Percentiles rank a stretch among this genome's conserved stretches.
Evolutionary conservation across 2,888 invertebrate species (phyloP).

Genomic region (Scaptomyza polygonia): DNA sequence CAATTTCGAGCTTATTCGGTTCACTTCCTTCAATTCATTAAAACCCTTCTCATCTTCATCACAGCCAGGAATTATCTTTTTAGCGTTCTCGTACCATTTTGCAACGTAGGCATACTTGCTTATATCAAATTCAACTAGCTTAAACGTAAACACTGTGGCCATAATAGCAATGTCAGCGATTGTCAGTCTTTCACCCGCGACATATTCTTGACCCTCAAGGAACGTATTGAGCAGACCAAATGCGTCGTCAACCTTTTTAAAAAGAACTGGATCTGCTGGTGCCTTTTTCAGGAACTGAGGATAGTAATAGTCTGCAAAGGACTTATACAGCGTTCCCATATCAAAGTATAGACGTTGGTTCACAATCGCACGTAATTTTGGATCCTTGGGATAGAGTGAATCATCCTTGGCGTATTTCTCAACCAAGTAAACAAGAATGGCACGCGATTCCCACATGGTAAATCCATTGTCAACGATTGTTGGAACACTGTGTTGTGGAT

Average conservation of each 20-base stretch:
- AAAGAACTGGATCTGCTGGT: slow-evolving; percentile 88
- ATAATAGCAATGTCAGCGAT: slow-evolving; percentile 90
- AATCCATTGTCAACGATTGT: too few species aligned
- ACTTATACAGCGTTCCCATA: slow-evolving; percentile 89
- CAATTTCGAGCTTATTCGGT: not conserved
- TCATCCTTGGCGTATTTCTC: slow-evolving; percentile 91
- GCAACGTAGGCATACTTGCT: slow-evolving; percentile 88
- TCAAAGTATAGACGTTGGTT: slow-evolving; percentile 92
- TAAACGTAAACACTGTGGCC: slow-evolving; percentile 88
- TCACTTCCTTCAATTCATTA: slow-evolving; percentile 85
- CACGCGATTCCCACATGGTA: too few species aligned
- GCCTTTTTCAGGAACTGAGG: slow-evolving; percentile 87
- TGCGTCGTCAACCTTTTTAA: slow-evolving; percentile 88
- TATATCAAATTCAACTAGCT: slow-evolving; percentile 88
- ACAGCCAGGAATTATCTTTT: too few species aligned
- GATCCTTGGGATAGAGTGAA: slow-evolving; percentile 89
- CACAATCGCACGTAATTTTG: slow-evolving; percentile 89
- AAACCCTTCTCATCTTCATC: too few species aligned
- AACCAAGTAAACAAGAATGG: slow-evolving; percentile 91
- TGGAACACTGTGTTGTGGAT: too few species aligned
- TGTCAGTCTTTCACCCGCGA: slow-evolving; percentile 90
- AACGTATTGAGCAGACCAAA: slow-evolving; percentile 88
- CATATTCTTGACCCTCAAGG: slow-evolving; percentile 88
- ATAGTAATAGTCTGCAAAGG: slow-evolving; percentile 88
- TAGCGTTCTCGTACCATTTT: slow-evolving; percentile 88